Base-by-base conservation (phyloP, 2,113 vertebrate genomes). In the Urocynchramus pylzowi region DNA sequence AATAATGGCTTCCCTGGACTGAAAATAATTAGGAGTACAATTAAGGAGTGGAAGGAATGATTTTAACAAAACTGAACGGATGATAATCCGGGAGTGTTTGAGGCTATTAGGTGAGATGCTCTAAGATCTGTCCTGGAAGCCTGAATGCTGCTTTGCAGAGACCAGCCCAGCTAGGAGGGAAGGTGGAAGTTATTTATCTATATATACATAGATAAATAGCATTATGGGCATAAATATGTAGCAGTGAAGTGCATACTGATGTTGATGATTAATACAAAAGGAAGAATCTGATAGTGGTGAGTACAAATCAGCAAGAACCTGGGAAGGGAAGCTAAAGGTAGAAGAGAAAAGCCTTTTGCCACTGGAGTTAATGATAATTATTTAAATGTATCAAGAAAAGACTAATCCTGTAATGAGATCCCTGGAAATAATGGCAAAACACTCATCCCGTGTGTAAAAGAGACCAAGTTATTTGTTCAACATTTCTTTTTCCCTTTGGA, bases 401-500 rank as follows among this genome's bases (percentile, higher is more conserved):
- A 17, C 60, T 89, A 81, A 68, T 95, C 49, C 80, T 93, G 14
- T 63, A 44, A 87, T 63, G 49, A 90, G 12, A 82, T 81, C 47
- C 52, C 47, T 75, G 83, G 59, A 47, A 84, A 84, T 52, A 93
- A 81, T 22, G 52, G 77, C 80, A 68, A 95, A 93, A 92, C 44
- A 90, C 20, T 87, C 60, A 52, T 69, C 49, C 52, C 24, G 11
- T 56, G 61, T 93, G 70, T 84, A 45, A 30, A 71, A 84, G 50
- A 89, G 68, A 75, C 73, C 20, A 75, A 92, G 53, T 93, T 81
- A 82, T 76, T 93, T 85, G 47, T 70, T 92, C 71, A 93, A 39
- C 28, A 24, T 64, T 91, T 91, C 31, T 84, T 95, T 89, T 92
- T 87, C 73, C 89, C 47, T 82, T 89, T 85, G 78, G 87, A 94